A percentile compares a stretch with the other conserved stretches of the same genome.
Conservation (phyloP, 2,113 vertebrate genomes). For the Cyphomyrus discorhynchus region DNA sequence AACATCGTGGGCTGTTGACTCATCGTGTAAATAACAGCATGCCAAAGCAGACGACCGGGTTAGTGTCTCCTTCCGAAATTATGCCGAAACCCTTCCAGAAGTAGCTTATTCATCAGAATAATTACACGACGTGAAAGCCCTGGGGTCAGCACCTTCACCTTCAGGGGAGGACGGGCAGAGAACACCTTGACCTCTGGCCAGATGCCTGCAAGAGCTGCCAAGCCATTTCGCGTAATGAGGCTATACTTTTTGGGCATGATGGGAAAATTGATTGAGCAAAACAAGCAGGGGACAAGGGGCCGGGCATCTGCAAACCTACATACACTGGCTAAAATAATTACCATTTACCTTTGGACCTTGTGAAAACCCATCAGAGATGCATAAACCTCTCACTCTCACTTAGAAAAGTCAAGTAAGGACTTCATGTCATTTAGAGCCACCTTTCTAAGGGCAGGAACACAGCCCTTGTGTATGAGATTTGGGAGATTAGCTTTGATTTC, state of each 20-base stretch:
- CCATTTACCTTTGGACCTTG: not conserved
- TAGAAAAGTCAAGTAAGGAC: not conserved
- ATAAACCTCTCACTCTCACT: not conserved
- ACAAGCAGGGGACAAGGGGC: not conserved
- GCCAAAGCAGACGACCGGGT: not conserved
- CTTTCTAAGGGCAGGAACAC: not conserved
- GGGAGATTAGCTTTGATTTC: not conserved
- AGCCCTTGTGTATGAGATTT: not conserved
- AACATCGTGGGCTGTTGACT: not conserved
- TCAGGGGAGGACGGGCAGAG: not conserved
- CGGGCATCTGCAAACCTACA: not conserved
- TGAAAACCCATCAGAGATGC: not conserved
- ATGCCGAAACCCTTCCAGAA: not conserved
- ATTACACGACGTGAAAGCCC: not conserved
- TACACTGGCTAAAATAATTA: not conserved
- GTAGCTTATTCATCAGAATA: slow-evolving; percentile 6
- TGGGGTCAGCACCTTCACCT: not conserved
- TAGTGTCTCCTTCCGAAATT: not conserved
- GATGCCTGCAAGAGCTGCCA: not conserved
- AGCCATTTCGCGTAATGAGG: not conserved
- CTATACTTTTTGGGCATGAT: not conserved
- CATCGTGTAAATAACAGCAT: not conserved
- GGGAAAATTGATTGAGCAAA: not conserved
- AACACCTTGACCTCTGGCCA: slow-evolving; percentile 1
- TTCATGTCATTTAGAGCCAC: not conserved